Base-by-base conservation (phyloP, 2,888 invertebrate genomes). In the Callyntrura guangdongensis region DNA sequence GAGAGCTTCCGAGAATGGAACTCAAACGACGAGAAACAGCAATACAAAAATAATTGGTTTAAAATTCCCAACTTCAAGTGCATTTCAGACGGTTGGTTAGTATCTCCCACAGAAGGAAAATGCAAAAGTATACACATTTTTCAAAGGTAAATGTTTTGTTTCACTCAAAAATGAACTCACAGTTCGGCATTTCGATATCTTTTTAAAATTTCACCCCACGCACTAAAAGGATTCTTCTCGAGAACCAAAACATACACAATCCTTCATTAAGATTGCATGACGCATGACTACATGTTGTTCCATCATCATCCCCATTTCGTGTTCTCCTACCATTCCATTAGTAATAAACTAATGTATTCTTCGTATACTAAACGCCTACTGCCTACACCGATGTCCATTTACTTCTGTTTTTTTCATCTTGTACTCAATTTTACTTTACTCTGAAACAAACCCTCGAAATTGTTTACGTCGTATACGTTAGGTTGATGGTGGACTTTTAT, bases 351-450 rank as follows among this genome's bases (percentile, higher is more conserved):
- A 67, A 67, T 67, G 27, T 27, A 6, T 53, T 53, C 11, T 9
- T 67, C 27, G 67, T 67, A 12, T 22, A 64, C 20, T 27, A n/a
- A 14, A 11, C 27, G 67, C 67, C 67, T 67, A 67, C 67, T 12
- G 67, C 67, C 67, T 67, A 67, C 67, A 36, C 27, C 67, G 27
- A 25, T 22, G 67, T 67, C 67, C 67, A 67, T 67, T 67, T 67
- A 9, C 27, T 67, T 67, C 67, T 27, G 27, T 67, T 67, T 67
- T 67, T 67, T 67, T 67, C 36, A 14, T n/a, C 53, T 27, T 67
- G 67, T 27, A 27, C 67, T 36, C 67, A 12, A 67, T 67, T 67
- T 67, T 67, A n/a, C 53, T 53, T 53, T 53, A n/a, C n/a, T 53
- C n/a, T n/a, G 2, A n/a, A 53, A 9, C n/a, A 53, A 53, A 53